These are phyloP conservation scores for Alentia gelatinosa DNA, from an alignment of 2,888 invertebrate genomes.

Conservation along the genomic window DNA sequence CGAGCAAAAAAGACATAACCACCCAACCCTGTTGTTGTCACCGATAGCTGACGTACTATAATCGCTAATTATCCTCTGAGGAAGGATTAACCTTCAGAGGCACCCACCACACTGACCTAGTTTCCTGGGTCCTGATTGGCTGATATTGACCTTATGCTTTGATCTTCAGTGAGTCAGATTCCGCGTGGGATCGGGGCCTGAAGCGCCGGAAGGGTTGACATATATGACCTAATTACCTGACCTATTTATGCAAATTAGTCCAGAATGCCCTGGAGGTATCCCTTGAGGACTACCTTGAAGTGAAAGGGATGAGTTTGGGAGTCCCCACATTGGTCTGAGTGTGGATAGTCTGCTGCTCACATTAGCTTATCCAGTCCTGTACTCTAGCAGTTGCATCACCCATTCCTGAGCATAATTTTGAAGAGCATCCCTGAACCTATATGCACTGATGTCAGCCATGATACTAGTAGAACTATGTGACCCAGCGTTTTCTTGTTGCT, in stretches of 20 bases:
- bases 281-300: not conserved
- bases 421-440: too few relatives aligned
- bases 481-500: too few relatives aligned
- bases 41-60: not conserved
- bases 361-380: too few relatives aligned
- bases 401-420: too few relatives aligned
- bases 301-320: too few relatives aligned
- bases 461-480: too few relatives aligned
- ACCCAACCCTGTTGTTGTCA: not conserved
- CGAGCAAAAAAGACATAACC: not conserved
- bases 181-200: not conserved
- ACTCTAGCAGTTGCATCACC: too few relatives aligned
- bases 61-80: conserved; percentile 6
- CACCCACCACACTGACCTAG: not conserved
- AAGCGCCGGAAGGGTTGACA: not conserved
- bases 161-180: not conserved
- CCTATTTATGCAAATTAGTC: not conserved
- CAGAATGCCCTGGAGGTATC: not conserved
- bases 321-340: too few relatives aligned
- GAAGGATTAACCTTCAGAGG: not conserved
- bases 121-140: not conserved
- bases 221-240: not conserved
- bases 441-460: too few relatives aligned
- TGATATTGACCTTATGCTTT: not conserved
- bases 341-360: too few relatives aligned